Evolutionary conservation across 2,888 invertebrate genomes (phyloP).

Genomic region (Eilema caniola): DNA sequence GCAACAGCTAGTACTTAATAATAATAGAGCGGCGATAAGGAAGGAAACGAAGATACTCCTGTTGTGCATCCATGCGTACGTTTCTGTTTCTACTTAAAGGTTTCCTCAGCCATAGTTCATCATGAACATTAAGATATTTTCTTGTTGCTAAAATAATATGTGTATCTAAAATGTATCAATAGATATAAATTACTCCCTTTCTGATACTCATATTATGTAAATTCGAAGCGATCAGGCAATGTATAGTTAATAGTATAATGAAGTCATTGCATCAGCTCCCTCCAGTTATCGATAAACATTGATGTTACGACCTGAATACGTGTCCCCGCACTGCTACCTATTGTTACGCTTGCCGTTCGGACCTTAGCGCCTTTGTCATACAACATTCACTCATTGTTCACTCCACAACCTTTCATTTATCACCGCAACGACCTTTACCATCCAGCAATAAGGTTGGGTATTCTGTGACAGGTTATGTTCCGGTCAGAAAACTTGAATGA

Average conservation of each 20-base stretch:
- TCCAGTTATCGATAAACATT: constrained; percentile 29
- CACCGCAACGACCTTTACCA: constrained; percentile 20
- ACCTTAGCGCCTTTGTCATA: constrained; percentile 54
- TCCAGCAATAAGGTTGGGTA: constrained; percentile 35
- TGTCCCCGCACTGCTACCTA: constrained; percentile 45
- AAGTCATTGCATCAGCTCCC: neutral
- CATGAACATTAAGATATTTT: too few relatives aligned
- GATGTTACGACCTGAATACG: constrained; percentile 27
- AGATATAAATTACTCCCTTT: neutral
- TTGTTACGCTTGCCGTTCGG: constrained; percentile 51
- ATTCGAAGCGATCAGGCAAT: neutral
- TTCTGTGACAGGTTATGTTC: constrained; percentile 13
- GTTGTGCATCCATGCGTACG: too few relatives aligned
- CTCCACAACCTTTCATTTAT: constrained; percentile 31
- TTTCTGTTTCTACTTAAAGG: too few relatives aligned
- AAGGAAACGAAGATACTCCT: too few relatives aligned
- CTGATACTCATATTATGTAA: neutral
- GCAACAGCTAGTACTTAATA: too few relatives aligned
- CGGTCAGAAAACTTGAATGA: constrained; percentile 60
- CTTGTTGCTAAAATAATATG: neutral
- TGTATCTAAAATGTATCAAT: neutral
- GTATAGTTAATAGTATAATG: neutral
- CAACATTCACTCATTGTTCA: constrained; percentile 53
- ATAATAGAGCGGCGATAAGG: too few relatives aligned
- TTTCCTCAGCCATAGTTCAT: too few relatives aligned